Conservation (phyloP, 2,797 vertebrate genomes). For the Crocodylus rhombifer region DNA sequence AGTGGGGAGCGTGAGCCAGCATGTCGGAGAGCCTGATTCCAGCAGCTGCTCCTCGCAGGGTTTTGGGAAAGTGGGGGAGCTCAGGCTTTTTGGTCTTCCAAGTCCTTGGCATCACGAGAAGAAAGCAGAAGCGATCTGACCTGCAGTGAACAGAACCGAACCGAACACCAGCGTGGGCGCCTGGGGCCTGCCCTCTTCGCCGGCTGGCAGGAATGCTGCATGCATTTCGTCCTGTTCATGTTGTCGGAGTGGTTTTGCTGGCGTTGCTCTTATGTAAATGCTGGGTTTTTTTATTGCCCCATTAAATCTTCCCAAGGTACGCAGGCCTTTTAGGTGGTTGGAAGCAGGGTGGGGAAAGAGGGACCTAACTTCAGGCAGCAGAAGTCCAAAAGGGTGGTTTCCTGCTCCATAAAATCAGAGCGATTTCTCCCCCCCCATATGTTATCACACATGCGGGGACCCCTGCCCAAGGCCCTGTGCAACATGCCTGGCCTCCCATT, state of each 20-base stretch:
- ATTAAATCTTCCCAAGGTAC: neutral
- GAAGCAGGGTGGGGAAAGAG: neutral
- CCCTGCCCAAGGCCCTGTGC: too few relatives aligned
- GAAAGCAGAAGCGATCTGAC: neutral
- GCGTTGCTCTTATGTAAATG: neutral
- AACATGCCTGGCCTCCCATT: neutral
- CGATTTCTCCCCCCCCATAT: neutral
- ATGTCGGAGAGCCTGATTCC: too few relatives aligned
- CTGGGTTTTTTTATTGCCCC: neutral
- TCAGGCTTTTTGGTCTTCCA: neutral
- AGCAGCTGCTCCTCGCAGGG: too few relatives aligned
- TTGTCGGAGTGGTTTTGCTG: conserved; percentile 47
- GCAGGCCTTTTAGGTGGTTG: conserved; percentile 24
- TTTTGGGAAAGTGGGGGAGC: neutral
- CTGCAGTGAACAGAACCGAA: neutral
- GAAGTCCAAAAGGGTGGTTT: neutral
- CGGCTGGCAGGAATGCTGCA: neutral
- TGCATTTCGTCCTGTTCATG: neutral
- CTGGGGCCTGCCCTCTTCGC: neutral
- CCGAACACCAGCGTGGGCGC: neutral
- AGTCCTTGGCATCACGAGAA: neutral
- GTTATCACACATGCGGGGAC: too few relatives aligned
- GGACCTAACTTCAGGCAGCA: neutral
- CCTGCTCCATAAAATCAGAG: accelerated
- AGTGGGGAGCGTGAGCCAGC: too few relatives aligned